Base-by-base conservation (phyloP, 2,888 invertebrate genomes). In the Stenoptilia bipunctidactyla region DNA sequence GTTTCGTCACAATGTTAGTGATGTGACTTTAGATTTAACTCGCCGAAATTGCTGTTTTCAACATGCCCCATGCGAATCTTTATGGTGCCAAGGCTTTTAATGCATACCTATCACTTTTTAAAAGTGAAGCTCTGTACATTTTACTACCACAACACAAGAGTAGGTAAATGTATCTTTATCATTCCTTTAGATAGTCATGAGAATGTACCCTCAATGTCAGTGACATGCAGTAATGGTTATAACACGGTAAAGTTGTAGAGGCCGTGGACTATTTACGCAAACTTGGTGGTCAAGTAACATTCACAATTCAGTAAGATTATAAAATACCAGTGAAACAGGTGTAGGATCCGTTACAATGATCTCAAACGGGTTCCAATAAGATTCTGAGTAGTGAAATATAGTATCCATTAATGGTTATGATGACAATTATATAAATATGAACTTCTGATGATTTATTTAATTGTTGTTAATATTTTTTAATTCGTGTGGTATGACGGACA, bases 331-430 rank as follows among this genome's bases (percentile, higher is more conserved):
- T 49, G 27, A 44, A 56, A 60, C 69, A 70, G 68, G 69, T 70
- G 68, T 49, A 27, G 52, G 45, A 52, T 49, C 68, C 70, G 68
- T 67, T 70, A 69, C 54, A 47, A 45, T 15, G 48, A 46, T 52
- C 46, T 43, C 43, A 55, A 65, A 67, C 66, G 43, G 52, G 66
- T 67, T 65, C 47, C 40, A 39, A 56, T 53, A 50, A 45, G 47
- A 49, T 52, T 59, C 15, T 57, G 54, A 60, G 48, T 54, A 45
- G 44, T 46, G 52, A 52, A 53, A 51, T 54, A 55, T 50, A 45
- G 49, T 50, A 55, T 54, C 56, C 55, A 57, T 55, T 55, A 55
- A 51, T 49, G 34, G 8, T 14, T 34, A 13, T 6, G 34, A 30
- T 30, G 30, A 30, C 12, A 30, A 30, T 30, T 30, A 30, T 2